These are phyloP conservation scores for Ibycter americanus DNA, from an alignment of 2,797 vertebrate species.

Conservation along the genomic window DNA sequence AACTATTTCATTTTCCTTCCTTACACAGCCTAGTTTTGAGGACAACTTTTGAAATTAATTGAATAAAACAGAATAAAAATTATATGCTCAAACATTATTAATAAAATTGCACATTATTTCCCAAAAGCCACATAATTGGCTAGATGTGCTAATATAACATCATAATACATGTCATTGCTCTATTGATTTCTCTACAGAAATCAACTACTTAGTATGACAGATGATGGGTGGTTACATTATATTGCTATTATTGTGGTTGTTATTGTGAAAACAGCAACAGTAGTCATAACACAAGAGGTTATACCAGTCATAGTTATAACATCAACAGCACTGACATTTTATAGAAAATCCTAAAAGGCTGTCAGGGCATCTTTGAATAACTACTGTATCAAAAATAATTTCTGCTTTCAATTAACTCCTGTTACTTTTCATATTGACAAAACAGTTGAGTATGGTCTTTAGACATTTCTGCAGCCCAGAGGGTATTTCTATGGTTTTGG, in stretches of 20 bases:
- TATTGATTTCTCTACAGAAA: neutral
- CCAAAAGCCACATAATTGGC: neutral
- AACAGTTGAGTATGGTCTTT: neutral
- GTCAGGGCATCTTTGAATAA: neutral
- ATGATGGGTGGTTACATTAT: neutral
- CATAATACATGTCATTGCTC: neutral
- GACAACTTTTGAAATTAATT: neutral
- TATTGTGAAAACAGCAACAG: neutral
- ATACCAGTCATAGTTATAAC: neutral
- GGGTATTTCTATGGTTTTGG: neutral
- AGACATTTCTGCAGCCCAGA: neutral
- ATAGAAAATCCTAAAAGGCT: neutral
- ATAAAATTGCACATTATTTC: neutral
- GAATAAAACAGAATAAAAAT: neutral
- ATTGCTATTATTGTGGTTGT: neutral
- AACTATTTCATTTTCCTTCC: neutral
- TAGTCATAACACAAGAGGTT: neutral
- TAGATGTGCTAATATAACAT: neutral
- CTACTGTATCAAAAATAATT: neutral
- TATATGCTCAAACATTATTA: neutral
- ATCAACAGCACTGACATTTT: neutral
- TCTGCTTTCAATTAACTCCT: neutral
- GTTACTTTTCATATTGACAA: neutral
- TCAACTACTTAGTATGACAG: neutral
- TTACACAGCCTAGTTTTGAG: neutral